These are phyloP conservation scores for Ammodramus savannarum DNA, from an alignment of 2,113 vertebrate genomes.

Conservation along the genomic window DNA sequence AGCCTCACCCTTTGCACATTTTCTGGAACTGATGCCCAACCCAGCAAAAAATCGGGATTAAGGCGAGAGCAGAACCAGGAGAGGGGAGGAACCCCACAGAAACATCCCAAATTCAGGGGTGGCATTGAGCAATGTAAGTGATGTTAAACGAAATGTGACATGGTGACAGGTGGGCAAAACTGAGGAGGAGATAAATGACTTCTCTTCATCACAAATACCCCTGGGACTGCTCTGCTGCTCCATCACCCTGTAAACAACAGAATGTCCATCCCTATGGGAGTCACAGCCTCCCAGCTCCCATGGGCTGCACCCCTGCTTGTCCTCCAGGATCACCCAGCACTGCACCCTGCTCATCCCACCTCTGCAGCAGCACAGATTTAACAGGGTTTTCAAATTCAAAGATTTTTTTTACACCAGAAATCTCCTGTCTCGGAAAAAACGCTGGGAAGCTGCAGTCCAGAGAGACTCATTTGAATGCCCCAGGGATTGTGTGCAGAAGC, in stretches of 20 bases:
- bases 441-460: background rate
- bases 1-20: background rate
- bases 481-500: background rate
- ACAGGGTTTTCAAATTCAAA: background rate
- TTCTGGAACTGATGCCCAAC: background rate
- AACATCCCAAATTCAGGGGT: background rate
- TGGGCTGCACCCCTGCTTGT: background rate
- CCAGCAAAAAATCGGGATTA: background rate
- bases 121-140: accelerated
- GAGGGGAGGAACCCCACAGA: background rate
- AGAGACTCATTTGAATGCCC: background rate
- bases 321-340: background rate
- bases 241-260: background rate
- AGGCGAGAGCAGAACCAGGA: background rate
- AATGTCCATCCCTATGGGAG: too few relatives aligned
- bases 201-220: background rate
- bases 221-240: background rate
- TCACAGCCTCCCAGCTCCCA: background rate
- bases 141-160: background rate
- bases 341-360: background rate
- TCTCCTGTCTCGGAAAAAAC: background rate
- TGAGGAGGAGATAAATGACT: background rate
- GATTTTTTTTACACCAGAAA: background rate
- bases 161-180: background rate
- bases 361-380: background rate